Evolutionary conservation across 2,113 vertebrate genomes (phyloP).

Genomic region (Chinchilla lanigera): DNA sequence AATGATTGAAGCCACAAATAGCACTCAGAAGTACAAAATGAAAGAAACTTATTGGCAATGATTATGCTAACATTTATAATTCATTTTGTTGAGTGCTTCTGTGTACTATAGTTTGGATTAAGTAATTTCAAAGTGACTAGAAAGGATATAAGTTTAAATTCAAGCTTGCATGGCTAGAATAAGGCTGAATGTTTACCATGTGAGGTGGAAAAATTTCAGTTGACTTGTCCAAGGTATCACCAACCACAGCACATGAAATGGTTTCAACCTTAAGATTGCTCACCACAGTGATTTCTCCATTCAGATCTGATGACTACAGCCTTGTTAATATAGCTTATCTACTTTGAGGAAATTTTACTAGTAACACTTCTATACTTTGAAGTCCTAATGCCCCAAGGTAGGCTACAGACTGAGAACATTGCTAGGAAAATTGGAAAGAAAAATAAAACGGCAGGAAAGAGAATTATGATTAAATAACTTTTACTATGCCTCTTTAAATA

Average conservation of each 20-base stretch:
- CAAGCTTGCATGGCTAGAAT: background rate
- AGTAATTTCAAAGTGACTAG: background rate
- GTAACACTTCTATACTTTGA: background rate
- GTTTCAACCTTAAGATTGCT: background rate
- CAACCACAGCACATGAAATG: background rate
- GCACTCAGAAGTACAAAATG: background rate
- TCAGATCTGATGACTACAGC: background rate
- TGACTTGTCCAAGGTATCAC: background rate
- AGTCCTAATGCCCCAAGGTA: background rate
- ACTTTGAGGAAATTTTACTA: background rate
- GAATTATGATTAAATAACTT: background rate
- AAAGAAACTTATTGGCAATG: background rate
- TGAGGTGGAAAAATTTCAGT: background rate
- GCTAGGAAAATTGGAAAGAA: background rate
- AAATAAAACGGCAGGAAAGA: background rate
- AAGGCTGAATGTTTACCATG: background rate
- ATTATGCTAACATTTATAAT: background rate
- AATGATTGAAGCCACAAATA: background rate
- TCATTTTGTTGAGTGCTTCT: background rate
- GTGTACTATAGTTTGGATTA: background rate
- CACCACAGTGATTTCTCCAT: background rate
- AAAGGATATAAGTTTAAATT: background rate
- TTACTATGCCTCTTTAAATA: background rate
- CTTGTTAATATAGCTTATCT: background rate
- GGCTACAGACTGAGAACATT: background rate